phyloP scores from a whole-genome alignment of 2,113 vertebrate species.

The Callipepla californica region DNA sequence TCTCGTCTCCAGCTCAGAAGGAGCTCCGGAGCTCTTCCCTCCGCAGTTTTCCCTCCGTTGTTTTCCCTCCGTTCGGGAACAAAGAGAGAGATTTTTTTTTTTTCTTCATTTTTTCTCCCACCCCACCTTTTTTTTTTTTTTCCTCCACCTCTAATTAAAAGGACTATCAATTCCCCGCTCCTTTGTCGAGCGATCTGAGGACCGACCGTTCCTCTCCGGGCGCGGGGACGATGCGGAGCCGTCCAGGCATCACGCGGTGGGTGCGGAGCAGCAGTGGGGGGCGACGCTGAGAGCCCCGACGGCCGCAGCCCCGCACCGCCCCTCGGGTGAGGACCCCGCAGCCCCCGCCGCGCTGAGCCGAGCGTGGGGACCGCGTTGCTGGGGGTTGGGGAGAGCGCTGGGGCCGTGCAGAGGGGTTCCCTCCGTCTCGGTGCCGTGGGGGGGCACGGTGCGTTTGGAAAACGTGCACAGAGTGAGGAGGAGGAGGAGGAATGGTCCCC shows the following conservation, averaged over 20 bases:
- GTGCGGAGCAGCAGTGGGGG: background rate
- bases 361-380: background rate
- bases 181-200: slow-evolving; percentile 20
- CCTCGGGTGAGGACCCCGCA: background rate
- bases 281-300: slow-evolving; percentile 8
- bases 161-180: slow-evolving; percentile 49
- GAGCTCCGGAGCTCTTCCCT: slow-evolving; percentile 63
- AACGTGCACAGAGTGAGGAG: background rate
- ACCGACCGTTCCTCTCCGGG: background rate
- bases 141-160: slow-evolving; percentile 64
- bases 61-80: slow-evolving; percentile 62
- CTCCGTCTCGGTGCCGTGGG: background rate
- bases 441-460: background rate
- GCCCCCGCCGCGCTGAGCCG: background rate
- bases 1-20: slow-evolving; percentile 41
- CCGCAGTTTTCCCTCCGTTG: slow-evolving; percentile 53
- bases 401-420: background rate
- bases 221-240: background rate
- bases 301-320: background rate
- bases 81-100: slow-evolving; percentile 35
- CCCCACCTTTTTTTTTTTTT: background rate
- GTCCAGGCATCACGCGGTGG: background rate
- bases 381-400: background rate
- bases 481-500: background rate
- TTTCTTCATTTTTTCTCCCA: no score